phyloP scores from a whole-genome alignment of 1,140 invertebrate species.

The Diplogasteroides magnus region DNA sequence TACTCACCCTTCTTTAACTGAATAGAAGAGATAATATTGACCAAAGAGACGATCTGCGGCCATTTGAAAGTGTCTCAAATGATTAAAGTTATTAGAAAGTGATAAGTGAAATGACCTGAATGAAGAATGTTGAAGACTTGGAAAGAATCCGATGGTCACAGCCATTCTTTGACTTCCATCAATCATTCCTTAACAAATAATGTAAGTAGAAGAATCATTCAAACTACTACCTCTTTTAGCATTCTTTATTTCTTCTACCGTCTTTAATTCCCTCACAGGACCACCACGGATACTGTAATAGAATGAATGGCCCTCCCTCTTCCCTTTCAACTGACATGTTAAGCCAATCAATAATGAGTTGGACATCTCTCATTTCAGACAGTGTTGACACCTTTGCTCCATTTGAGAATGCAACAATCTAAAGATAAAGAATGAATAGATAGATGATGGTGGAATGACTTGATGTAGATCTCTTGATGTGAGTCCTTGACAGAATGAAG shows the following conservation, averaged over 20 bases:
- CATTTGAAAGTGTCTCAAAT: conserved; percentile 25
- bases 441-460: conserved; percentile 8
- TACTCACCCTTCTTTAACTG: conserved; percentile 13
- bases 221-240: conserved; percentile 21
- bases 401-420: conserved; percentile 1
- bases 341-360: conserved; percentile 18
- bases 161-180: not conserved
- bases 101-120: too few species aligned
- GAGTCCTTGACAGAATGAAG: conserved; percentile 15
- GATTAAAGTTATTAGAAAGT: too few species aligned
- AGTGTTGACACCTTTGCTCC: conserved; percentile 17
- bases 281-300: conserved; percentile 3
- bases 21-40: conserved; percentile 14
- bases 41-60: conserved; percentile 15
- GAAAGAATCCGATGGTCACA: not conserved
- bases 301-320: not conserved
- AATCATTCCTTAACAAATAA: not conserved
- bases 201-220: not conserved
- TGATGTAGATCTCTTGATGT: conserved; percentile 14
- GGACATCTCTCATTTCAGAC: conserved; percentile 14
- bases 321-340: conserved; percentile 11
- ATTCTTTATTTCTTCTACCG: conserved; percentile 4
- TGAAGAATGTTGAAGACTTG: not conserved
- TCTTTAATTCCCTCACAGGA: conserved; percentile 2
- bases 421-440: not conserved